Base-by-base conservation (phyloP, 37 sponge, comb jelly and placozoan species). In the Corticium candelabrum region DNA sequence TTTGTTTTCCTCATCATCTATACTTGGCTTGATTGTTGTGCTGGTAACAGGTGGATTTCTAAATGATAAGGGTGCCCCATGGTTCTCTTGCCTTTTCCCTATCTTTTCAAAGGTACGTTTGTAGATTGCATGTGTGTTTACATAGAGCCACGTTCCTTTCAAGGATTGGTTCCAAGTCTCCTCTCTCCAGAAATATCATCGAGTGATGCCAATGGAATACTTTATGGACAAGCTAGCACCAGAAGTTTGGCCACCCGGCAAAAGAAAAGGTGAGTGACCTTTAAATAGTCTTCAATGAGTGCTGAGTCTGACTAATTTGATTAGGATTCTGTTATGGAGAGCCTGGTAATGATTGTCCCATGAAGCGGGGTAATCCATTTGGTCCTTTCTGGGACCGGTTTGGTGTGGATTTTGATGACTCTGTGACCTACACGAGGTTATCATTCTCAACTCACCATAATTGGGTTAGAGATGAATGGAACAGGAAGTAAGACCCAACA, bases 341-440 rank as follows among this genome's bases (percentile, higher is more conserved):
- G 15, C 15, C 62, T 50, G 15, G 21, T 27, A 11, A 21, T 27
- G 62, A 21, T 50, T 50, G 62, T 50, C 62, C 15, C 62, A 50
- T 50, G 62, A 89, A 90, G 67, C 27, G 82, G n/a, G 94, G 90
- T 7, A 89, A 93, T 62, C 90, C 94, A 2, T 93, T 93, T 82
- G 94, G 90, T 15, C 88, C 88, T 7, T 93, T 93, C 79, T 93
- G 94, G 94, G 81, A 87, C 67, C 86, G 85, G 34, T 79, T 90
- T n/a, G 81, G 68, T 0, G 88, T 93, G 7, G 83, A 85, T 40
- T 93, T 93, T 85, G 88, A 85, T 34, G 33, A 41, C 29, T 80
- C 74, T 68, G 88, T 77, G 31, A 4, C 73, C 50, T 87, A 84
- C 74, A 76, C 77, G 21, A 15, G 77, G 11, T 62, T 87, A 34